Conservation (phyloP, 1,140 invertebrate genomes). For the Micrasema longulum region DNA sequence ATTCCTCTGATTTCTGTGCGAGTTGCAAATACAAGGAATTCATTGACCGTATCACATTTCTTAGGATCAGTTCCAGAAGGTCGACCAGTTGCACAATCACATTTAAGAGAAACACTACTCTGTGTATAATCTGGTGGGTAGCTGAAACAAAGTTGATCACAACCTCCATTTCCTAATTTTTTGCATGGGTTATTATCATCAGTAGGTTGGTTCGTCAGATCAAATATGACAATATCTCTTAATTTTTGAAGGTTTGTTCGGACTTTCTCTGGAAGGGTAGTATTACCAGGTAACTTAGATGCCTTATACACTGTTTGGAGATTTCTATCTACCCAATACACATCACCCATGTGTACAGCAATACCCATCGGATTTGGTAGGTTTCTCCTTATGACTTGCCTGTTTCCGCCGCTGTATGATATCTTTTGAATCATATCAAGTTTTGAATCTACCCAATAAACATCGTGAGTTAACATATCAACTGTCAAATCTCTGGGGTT, state of each 20-base stretch:
- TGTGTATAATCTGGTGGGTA: slow-evolving; percentile 74
- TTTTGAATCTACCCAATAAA: slow-evolving; percentile 97
- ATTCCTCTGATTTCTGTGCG: slow-evolving; percentile 91
- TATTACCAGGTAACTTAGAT: slow-evolving; percentile 81
- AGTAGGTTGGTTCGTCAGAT: slow-evolving; percentile 85
- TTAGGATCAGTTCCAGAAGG: slow-evolving; percentile 70
- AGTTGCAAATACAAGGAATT: slow-evolving; percentile 92
- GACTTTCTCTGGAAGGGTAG: slow-evolving; percentile 74
- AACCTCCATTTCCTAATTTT: slow-evolving; percentile 82
- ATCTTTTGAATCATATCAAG: slow-evolving; percentile 93
- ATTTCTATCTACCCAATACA: slow-evolving; percentile 98
- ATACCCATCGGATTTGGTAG: slow-evolving; percentile 96
- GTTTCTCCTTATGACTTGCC: slow-evolving; percentile 87
- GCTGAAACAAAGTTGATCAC: slow-evolving; percentile 96
- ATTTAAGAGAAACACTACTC: slow-evolving; percentile 73
- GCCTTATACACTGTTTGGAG: slow-evolving; percentile 89
- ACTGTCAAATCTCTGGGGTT: slow-evolving; percentile 94
- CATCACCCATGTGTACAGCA: slow-evolving; percentile 83
- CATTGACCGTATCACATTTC: slow-evolving; percentile 85
- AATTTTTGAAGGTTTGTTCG: slow-evolving; percentile 87
- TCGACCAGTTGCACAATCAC: slow-evolving; percentile 92
- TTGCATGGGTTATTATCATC: slow-evolving; percentile 85
- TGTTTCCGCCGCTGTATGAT: slow-evolving; percentile 81
- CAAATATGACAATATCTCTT: slow-evolving; percentile 91
- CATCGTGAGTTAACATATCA: slow-evolving; percentile 93